Conservation (phyloP, 2,888 invertebrate genomes). For the Digitonthophagus gazella region DNA sequence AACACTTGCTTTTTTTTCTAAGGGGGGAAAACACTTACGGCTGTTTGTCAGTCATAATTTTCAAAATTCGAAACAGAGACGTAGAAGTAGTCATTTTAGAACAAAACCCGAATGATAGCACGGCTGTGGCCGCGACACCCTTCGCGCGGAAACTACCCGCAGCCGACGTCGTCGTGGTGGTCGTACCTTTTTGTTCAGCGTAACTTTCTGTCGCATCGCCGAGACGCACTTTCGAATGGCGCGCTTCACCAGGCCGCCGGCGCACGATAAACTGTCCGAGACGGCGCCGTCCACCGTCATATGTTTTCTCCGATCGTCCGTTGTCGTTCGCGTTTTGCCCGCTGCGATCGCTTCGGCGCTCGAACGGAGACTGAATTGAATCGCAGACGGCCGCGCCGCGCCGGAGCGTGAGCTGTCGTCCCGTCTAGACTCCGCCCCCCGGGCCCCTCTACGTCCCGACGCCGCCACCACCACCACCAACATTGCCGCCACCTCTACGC, state of each 20-base stretch:
- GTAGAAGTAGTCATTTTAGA: background rate
- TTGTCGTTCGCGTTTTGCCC: background rate
- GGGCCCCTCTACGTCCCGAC: conserved; percentile 32
- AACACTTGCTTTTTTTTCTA: too few relatives aligned
- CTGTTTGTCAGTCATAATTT: conserved; percentile 2
- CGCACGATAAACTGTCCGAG: conserved; percentile 12
- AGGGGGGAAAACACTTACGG: conserved; percentile 4
- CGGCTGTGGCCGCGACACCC: background rate
- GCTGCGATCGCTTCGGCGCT: background rate
- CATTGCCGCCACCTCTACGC: background rate
- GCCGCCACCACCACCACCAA: background rate
- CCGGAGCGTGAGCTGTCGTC: conserved; percentile 38
- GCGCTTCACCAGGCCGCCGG: conserved; percentile 41
- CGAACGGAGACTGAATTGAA: conserved; percentile 1
- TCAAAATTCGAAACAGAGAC: conserved; percentile 2
- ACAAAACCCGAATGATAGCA: background rate
- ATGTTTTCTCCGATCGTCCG: too few relatives aligned
- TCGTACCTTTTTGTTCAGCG: conserved; percentile 49
- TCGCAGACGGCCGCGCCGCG: background rate
- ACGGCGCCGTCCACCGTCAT: conserved; percentile 38
- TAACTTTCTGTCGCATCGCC: conserved; percentile 50
- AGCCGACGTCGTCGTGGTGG: background rate
- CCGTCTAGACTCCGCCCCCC: conserved; percentile 40
- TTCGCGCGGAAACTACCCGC: background rate
- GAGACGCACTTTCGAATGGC: conserved; percentile 47